Evolutionary conservation across 1,140 invertebrate species (phyloP).

Genomic region (Drosophila malerkotliana): DNA sequence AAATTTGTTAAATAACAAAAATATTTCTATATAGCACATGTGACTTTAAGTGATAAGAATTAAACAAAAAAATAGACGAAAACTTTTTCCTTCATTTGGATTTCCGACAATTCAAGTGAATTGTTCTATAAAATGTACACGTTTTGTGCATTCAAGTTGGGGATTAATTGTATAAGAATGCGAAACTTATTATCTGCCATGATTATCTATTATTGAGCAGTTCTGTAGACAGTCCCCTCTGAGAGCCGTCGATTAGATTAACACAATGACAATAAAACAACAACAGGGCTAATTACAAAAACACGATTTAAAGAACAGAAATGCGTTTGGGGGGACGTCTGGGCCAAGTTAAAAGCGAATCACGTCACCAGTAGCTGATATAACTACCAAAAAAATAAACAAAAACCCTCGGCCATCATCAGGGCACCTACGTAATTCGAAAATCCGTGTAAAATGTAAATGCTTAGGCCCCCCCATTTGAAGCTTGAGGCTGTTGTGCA

Average conservation of each 20-base stretch:
- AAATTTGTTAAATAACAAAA: constrained; percentile 16
- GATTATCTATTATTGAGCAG: constrained; percentile 42
- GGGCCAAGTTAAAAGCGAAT: constrained; percentile 21
- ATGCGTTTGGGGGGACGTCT: constrained; percentile 6
- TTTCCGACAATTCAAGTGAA: constrained; percentile 36
- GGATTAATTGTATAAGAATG: constrained; percentile 52
- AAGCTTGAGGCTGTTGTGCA: constrained; percentile 31
- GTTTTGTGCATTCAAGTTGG: constrained; percentile 17
- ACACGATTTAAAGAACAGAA: constrained; percentile 14
- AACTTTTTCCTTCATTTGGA: constrained; percentile 20
- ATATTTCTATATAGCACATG: constrained; percentile 11
- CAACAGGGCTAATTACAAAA: constrained; percentile 25
- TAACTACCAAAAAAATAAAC: not conserved
- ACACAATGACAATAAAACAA: constrained; percentile 29
- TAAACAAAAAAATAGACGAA: not conserved
- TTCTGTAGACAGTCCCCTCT: constrained; percentile 26
- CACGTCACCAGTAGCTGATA: constrained; percentile 30
- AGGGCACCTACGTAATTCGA: constrained; percentile 7
- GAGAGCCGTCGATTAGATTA: constrained; percentile 47
- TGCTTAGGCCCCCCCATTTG: constrained; percentile 39
- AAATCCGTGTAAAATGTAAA: constrained; percentile 60
- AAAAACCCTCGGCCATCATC: not conserved
- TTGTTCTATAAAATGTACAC: constrained; percentile 30
- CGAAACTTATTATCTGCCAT: constrained; percentile 46
- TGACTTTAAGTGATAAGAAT: constrained; percentile 10